Evolutionary conservation across 2,797 vertebrate species (phyloP).

Genomic region (Dromococcyx pavoninus): DNA sequence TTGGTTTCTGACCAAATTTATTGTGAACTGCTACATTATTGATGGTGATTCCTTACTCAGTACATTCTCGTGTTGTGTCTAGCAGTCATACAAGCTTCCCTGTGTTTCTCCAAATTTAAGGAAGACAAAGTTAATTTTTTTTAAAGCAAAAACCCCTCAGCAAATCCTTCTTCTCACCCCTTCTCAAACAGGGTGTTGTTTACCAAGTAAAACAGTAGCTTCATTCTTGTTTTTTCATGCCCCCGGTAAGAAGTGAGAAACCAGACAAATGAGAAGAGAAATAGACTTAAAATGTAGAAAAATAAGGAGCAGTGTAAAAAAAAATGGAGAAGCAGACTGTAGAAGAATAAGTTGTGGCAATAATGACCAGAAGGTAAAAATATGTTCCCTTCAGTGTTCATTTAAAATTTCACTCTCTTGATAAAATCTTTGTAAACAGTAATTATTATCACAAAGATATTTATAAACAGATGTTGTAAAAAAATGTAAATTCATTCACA

Average conservation of each 20-base stretch:
- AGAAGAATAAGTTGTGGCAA: neutral
- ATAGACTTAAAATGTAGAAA: neutral
- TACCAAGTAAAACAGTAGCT: neutral
- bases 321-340: neutral
- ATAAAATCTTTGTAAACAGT: slow-evolving; percentile 65
- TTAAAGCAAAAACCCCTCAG: neutral
- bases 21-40: neutral
- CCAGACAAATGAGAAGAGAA: neutral
- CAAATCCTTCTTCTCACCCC: neutral
- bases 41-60: neutral
- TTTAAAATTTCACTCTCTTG: slow-evolving; percentile 31
- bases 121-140: neutral
- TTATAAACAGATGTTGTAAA: slow-evolving; percentile 63
- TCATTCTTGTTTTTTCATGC: neutral
- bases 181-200: neutral
- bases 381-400: slow-evolving; percentile 7
- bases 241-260: neutral
- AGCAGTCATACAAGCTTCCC: neutral
- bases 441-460: slow-evolving; percentile 67
- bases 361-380: slow-evolving; percentile 42
- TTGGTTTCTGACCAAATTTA: neutral
- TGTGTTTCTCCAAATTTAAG: neutral
- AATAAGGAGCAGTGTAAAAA: neutral
- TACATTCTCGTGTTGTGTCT: neutral
- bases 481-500: slow-evolving; percentile 58